Conservation (phyloP, 2,888 invertebrate species). For the Lasioglossum malachurum region DNA sequence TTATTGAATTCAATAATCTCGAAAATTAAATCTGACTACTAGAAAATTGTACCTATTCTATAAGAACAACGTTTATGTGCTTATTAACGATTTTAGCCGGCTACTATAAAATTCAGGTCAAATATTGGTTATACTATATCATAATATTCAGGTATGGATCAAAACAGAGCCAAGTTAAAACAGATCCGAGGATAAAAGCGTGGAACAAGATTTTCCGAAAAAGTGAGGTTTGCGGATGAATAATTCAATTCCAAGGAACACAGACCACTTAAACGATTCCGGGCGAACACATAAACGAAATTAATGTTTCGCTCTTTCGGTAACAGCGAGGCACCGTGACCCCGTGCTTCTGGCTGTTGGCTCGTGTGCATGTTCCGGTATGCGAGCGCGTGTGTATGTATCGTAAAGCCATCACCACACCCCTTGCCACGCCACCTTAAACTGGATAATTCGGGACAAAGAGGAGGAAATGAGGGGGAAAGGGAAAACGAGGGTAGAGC, state of each 20-base stretch:
- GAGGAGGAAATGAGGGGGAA: constrained; percentile 41
- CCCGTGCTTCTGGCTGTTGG: background rate
- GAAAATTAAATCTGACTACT: too few relatives aligned
- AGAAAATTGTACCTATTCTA: too few relatives aligned
- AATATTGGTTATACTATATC: too few relatives aligned
- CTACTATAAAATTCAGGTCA: background rate
- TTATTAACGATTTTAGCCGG: too few relatives aligned
- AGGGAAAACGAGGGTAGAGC: constrained; percentile 12
- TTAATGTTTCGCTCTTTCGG: background rate
- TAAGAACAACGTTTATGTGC: too few relatives aligned
- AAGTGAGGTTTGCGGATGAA: background rate
- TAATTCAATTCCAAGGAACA: background rate
- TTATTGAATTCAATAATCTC: too few relatives aligned
- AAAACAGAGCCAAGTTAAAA: too few relatives aligned
- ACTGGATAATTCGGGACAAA: constrained; percentile 58
- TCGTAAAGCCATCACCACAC: constrained; percentile 68
- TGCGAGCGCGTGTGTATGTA: background rate
- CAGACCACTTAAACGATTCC: background rate
- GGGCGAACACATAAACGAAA: background rate
- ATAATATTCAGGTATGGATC: too few relatives aligned
- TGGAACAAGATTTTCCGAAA: background rate
- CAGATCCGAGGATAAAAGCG: background rate
- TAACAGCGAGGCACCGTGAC: background rate
- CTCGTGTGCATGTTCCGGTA: background rate
- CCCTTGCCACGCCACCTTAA: constrained; percentile 62